Percentiles rank a stretch among this genome's conserved stretches.
These are phyloP conservation scores for Leguminivora glycinivorella DNA, from an alignment of 1,140 invertebrate genomes.

Conservation along the genomic window DNA sequence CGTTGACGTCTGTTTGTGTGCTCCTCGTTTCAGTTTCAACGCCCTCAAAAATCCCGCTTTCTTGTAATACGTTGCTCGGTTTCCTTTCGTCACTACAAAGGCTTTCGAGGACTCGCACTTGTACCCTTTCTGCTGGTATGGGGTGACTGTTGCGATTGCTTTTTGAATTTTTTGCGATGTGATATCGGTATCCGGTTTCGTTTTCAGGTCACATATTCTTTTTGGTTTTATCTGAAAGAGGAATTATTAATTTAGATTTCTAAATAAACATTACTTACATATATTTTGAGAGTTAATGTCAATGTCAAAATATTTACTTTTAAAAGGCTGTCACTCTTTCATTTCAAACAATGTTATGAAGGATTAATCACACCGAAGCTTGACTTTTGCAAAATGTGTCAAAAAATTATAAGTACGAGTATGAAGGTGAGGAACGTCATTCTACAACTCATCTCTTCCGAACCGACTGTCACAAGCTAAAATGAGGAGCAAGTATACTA, in stretches of 20 bases:
- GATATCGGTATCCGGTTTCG: slow-evolving; percentile 62
- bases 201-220: slow-evolving; percentile 67
- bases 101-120: slow-evolving; percentile 70
- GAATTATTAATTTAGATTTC: slow-evolving; percentile 37
- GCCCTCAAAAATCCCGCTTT: slow-evolving; percentile 84
- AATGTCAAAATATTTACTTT: slow-evolving; percentile 15
- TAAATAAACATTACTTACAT: not conserved
- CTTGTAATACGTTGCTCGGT: slow-evolving; percentile 78
- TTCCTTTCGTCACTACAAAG: slow-evolving; percentile 65
- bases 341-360: not conserved
- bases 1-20: slow-evolving; percentile 79
- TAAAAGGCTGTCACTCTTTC: not conserved
- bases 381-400: not conserved
- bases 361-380: not conserved
- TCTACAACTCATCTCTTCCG: too few species aligned
- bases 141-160: slow-evolving; percentile 76
- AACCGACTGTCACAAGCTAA: too few species aligned
- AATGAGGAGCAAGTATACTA: too few species aligned
- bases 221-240: slow-evolving; percentile 65
- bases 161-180: slow-evolving; percentile 70
- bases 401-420: too few species aligned
- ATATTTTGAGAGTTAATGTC: slow-evolving; percentile 28
- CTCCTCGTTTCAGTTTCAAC: slow-evolving; percentile 72
- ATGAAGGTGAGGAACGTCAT: too few species aligned
- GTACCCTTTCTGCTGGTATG: slow-evolving; percentile 73